These are phyloP conservation scores for Zhuqinia jingwanae DNA, from an alignment of 2,888 invertebrate genomes.

Conservation along the genomic window DNA sequence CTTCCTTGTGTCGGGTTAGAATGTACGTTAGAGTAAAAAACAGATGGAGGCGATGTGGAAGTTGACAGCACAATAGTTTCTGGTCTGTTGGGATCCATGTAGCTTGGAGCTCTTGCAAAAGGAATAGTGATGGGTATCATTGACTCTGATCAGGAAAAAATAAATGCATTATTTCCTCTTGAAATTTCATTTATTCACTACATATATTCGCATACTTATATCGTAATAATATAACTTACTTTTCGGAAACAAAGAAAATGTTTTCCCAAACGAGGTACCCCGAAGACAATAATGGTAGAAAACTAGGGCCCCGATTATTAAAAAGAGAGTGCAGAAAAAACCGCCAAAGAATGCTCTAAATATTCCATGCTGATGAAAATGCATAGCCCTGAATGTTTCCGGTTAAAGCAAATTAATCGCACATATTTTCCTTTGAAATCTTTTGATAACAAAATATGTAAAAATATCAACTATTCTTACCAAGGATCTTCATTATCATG, in stretches of 20 bases:
- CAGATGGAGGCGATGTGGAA: constrained; percentile 24
- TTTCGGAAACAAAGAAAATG: constrained; percentile 36
- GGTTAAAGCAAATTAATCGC: too few relatives aligned
- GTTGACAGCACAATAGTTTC: constrained; percentile 48
- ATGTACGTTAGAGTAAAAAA: constrained; percentile 41
- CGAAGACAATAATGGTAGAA: constrained; percentile 53
- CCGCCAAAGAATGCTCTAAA: constrained; percentile 57
- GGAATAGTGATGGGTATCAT: constrained; percentile 53
- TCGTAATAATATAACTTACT: constrained; percentile 44
- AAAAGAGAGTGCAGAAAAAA: constrained; percentile 48
- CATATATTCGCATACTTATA: too few relatives aligned
- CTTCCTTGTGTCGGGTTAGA: not conserved
- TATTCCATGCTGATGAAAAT: constrained; percentile 45
- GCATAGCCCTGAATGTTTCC: constrained; percentile 10
- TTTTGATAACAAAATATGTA: not conserved
- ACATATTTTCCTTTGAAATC: too few relatives aligned
- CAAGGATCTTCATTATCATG: constrained; percentile 11
- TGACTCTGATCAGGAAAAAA: constrained; percentile 20
- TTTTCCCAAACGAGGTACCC: not conserved
- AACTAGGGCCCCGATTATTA: constrained; percentile 44
- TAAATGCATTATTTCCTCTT: too few relatives aligned
- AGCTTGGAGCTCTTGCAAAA: constrained; percentile 46
- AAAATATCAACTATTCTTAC: too few relatives aligned
- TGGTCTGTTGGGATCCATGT: constrained; percentile 7
- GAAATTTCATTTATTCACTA: too few relatives aligned